These are phyloP conservation scores for Myrmecophaga tridactyla DNA, from an alignment of 2,113 vertebrate species.

Conservation along the genomic window DNA sequence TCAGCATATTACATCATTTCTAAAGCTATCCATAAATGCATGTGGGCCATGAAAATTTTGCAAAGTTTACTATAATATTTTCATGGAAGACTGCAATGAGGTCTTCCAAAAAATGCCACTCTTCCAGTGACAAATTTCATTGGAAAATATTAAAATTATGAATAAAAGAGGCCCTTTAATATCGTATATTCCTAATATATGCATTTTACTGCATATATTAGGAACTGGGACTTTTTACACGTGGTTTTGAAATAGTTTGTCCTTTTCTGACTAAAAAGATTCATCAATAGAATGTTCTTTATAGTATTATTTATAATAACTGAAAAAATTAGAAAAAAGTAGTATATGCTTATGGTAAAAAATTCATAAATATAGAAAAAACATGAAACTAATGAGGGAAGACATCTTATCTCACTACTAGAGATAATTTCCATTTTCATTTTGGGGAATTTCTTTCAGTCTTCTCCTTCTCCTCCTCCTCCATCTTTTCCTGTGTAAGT, in stretches of 20 bases:
- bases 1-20: background rate
- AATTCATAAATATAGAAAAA: background rate
- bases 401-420: background rate
- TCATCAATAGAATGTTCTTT: background rate
- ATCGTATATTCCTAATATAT: conserved; percentile 4
- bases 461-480: background rate
- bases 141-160: background rate
- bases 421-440: background rate
- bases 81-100: background rate
- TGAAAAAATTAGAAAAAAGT: background rate
- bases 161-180: background rate
- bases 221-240: background rate
- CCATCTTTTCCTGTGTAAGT: background rate
- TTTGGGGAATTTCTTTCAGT: conserved; percentile 28
- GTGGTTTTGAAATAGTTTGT: background rate
- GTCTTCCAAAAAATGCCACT: background rate
- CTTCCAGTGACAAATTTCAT: background rate
- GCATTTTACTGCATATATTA: background rate
- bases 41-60: background rate
- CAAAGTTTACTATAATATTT: background rate
- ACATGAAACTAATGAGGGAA: background rate
- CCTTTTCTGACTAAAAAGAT: background rate
- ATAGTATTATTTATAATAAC: background rate
- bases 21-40: background rate
- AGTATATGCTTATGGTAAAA: background rate